Evolutionary conservation across 1,140 invertebrate genomes (phyloP).

Genomic region (Drosophila littoralis): DNA sequence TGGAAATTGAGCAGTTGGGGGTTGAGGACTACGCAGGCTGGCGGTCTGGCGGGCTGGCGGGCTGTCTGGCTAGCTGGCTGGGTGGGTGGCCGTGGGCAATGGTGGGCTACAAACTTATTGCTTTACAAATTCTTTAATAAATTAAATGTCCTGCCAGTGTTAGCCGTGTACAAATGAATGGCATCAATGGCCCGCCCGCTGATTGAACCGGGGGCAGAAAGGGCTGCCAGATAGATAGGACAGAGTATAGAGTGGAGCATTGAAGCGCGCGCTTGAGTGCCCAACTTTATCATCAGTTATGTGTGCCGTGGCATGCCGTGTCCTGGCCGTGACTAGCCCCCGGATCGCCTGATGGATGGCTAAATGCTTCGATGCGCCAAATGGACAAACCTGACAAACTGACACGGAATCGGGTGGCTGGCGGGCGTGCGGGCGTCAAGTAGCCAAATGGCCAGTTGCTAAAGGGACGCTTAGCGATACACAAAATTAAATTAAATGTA

Average conservation of each 20-base stretch:
- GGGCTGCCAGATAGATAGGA: neutral
- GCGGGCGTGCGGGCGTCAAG: constrained; percentile 1
- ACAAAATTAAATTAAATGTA: constrained; percentile 78
- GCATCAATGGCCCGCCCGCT: constrained; percentile 54
- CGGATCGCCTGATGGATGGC: constrained; percentile 39
- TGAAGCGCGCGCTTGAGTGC: constrained; percentile 42
- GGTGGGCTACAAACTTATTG: constrained; percentile 71
- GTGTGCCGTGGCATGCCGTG: constrained; percentile 20
- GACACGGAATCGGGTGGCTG: neutral
- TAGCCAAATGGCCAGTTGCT: neutral
- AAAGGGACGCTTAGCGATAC: constrained; percentile 32
- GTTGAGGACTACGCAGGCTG: neutral
- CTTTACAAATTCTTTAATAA: constrained; percentile 82
- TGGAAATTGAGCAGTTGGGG: constrained; percentile 2
- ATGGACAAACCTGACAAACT: constrained; percentile 28
- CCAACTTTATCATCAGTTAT: constrained; percentile 72
- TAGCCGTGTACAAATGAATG: constrained; percentile 36
- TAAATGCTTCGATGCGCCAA: constrained; percentile 41
- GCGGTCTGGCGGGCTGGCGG: neutral
- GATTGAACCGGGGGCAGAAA: constrained; percentile 19
- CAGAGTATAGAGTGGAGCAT: neutral
- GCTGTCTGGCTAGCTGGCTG: no score
- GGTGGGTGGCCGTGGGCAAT: constrained; percentile 36
- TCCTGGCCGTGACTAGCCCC: constrained; percentile 4
- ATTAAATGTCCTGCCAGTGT: constrained; percentile 70